Evolutionary conservation across 2,888 invertebrate genomes (phyloP), one percentile per base, ranked within the genome.

Genomic region (Ramazzottius varieornatus): DNA sequence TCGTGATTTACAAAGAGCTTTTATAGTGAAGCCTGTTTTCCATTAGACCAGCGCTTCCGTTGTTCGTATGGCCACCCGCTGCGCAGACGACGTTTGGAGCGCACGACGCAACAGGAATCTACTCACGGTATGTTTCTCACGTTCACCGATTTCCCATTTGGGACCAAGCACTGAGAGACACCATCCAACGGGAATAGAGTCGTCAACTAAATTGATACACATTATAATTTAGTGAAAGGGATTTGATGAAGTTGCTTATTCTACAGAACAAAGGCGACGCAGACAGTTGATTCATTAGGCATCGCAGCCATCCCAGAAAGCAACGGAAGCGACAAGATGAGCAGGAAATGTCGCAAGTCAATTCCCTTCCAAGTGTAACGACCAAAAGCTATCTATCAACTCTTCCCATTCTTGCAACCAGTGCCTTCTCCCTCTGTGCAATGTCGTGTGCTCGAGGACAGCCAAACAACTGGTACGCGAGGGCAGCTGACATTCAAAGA

Each of bases 261-360:
- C 13, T 20, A 20, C 8, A 16, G 54, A 54, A 54, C 24, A 13
- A 54, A 54, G 29, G 54, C 16, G 29, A 16, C 8, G 54, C n/a
- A n/a, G n/a, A n/a, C n/a, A n/a, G n/a, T n/a, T n/a, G n/a, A n/a
- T n/a, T n/a, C n/a, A n/a, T n/a, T n/a, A n/a, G n/a, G n/a, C n/a
- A n/a, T n/a, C n/a, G n/a, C n/a, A n/a, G n/a, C n/a, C n/a, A n/a
- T n/a, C n/a, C n/a, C n/a, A n/a, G n/a, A n/a, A n/a, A n/a, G n/a
- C n/a, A n/a, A n/a, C n/a, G 54, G 54, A 54, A 54, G 24, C 54
- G 54, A 29, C 16, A 54, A 54, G 54, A 54, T 54, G 54, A 54
- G 4, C 54, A 54, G 54, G 54, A 54, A 54, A 54, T 54, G 54
- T 54, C 54, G 54, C 54, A 24, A 54, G 54, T 54, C 54, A 54